Evolutionary conservation across 2,888 invertebrate genomes (phyloP), one percentile per base, ranked within the genome.

Genomic region (Cheilosia variabilis): DNA sequence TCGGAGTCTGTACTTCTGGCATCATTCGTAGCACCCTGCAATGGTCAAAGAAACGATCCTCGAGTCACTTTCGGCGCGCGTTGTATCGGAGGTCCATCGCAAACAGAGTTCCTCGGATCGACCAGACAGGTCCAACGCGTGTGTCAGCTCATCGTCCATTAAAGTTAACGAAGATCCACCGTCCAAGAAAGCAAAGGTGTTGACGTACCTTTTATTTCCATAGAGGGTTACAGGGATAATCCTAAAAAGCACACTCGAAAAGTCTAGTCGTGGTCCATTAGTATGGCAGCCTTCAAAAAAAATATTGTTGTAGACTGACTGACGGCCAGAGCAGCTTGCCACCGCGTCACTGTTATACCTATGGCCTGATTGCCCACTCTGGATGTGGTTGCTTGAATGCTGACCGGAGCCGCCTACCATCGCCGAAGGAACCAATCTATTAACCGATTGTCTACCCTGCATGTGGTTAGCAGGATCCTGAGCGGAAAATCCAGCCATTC

Each of bases 61-160:
- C 34, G 53, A 53, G 2, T 22, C 22, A 2, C 13, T 1, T 27
- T 53, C 27, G 7, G 4, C 15, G 13, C 34, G 15, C 3, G 57
- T 34, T 17, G 53, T 53, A 31, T 31, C 57, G 2, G 27, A 13
- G 9, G 57, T 57, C 57, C 57, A 57, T n/a, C 34, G 57, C 34
- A 31, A 31, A 15, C 57, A 43, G n/a, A 43, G 43, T 43, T n/a
- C 43, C 0, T 43, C 43, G 4, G 43, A 43, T 43, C 43, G 43
- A n/a, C 43, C 43, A 5, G 43, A n/a, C n/a, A 43, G 43, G 4
- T 43, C n/a, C 43, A 43, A n/a, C n/a, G 43, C 43, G 2, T n/a
- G 13, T 13, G 43, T 5, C 3, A 43, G 15, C 43, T 43, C n/a
- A 2, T 43, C n/a, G 10, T 43, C 43, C 43, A 43, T 10, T 15